Evolutionary conservation across 2,888 invertebrate species (phyloP).

Genomic region (Onthophagus sagittarius): DNA sequence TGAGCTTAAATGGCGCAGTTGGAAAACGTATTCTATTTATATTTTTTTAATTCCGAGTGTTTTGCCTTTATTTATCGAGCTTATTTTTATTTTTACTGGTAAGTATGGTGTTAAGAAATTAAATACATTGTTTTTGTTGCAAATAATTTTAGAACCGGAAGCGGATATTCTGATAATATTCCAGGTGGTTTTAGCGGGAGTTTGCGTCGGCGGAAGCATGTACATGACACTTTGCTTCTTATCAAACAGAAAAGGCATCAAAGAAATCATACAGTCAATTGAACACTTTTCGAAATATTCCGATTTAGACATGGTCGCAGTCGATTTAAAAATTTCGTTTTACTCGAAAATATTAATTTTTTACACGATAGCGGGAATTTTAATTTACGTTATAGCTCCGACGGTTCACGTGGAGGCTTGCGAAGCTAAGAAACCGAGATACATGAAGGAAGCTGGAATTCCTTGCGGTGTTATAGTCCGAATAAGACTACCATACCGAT

Average conservation of each 20-base stretch:
- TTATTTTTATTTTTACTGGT: conserved; percentile 14
- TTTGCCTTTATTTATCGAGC: conserved; percentile 11
- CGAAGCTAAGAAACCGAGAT: conserved; percentile 20
- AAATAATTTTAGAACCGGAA: conserved; percentile 6
- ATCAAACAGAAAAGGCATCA: conserved; percentile 27
- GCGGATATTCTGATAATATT: conserved; percentile 21
- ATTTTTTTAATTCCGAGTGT: conserved; percentile 11
- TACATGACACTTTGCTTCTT: conserved; percentile 36
- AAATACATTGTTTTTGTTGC: no score
- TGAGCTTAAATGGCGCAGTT: conserved; percentile 7
- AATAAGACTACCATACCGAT: conserved; percentile 30
- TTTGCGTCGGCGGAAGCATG: conserved; percentile 33
- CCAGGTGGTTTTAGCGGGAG: conserved; percentile 31
- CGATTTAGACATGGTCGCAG: conserved; percentile 23
- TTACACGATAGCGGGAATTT: conserved; percentile 33
- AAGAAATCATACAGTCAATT: conserved; percentile 21
- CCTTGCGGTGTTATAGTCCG: conserved; percentile 34
- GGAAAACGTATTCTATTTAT: conserved; percentile 7
- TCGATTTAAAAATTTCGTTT: conserved; percentile 30
- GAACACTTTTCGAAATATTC: conserved; percentile 19
- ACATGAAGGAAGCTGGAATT: conserved; percentile 30
- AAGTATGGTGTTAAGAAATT: neutral
- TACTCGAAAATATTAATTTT: conserved; percentile 32
- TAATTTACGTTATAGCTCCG: conserved; percentile 34
- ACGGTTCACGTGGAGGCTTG: conserved; percentile 30